Base-by-base conservation (phyloP, 2,888 invertebrate genomes). In the Sinopyrophorus schimmeli region DNA sequence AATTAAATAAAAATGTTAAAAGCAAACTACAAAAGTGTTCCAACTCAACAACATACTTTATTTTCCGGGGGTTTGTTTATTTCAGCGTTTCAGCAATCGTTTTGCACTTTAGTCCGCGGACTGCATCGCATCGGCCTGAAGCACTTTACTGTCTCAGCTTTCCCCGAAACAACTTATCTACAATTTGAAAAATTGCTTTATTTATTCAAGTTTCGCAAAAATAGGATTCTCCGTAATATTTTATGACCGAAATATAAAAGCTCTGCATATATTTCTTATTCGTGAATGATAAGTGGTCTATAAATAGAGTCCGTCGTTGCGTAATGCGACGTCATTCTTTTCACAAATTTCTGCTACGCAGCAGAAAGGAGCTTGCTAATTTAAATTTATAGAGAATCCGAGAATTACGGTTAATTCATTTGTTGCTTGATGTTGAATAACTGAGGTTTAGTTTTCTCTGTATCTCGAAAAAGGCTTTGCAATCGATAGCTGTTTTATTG, bases 161-260 rank as follows among this genome's bases (percentile, higher is more conserved):
- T 46, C 51, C 44, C 48, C 44, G 20, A 32, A 49, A 58, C 50
- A 48, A 56, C 54, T 57, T 54, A 58, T 60, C 54, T 54, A 53
- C 60, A 58, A 58, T 59, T 58, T 59, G 57, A 60, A 58, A 60
- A 59, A 62, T 62, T 58, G 59, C 59, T 57, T 61, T 61, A 61
- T 61, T 61, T 61, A 60, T 59, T 60, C 57, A 50, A 51, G 47
- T 38, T 39, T 42, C 39, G 42, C 32, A 42, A 49, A 47, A 54
- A 42, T 32, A 28, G 42, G 47, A 39, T 50, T 50, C 48, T 41
- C 44, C 37, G 40, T 42, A 54, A 48, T 48, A 50, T 51, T 54
- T 54, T 48, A 48, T 46, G 35, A 24, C 34, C 46, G 35, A 51
- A 46, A 51, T 51, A 42, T 47, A 42, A 51, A 51, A 41, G 35